These are phyloP conservation scores for Hiodon tergisus DNA, from an alignment of 2,113 vertebrate species.

Conservation along the genomic window DNA sequence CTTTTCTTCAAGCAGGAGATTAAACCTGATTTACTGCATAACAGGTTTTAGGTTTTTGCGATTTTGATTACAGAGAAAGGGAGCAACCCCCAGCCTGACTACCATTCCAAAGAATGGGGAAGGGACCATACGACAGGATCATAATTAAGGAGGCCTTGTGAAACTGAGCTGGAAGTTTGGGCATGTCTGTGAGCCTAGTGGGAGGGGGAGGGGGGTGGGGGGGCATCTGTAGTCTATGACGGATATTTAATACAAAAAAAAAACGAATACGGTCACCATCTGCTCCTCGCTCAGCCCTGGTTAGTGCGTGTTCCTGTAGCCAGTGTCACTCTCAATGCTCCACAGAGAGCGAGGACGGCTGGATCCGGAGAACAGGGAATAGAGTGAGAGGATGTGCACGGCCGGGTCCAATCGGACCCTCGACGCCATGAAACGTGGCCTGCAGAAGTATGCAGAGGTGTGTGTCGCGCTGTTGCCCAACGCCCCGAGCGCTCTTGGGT, in stretches of 20 bases:
- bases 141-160: constrained; percentile 26
- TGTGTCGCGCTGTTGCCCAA: too few species aligned
- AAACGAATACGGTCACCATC: constrained; percentile 75
- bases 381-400: constrained; percentile 17
- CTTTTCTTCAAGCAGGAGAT: constrained; percentile 66
- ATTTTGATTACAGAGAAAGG: constrained; percentile 51
- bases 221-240: constrained; percentile 37
- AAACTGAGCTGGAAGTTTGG: constrained; percentile 21
- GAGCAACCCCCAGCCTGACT: background rate
- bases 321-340: constrained; percentile 39
- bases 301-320: constrained; percentile 33
- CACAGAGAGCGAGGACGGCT: background rate
- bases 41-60: constrained; percentile 56
- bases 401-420: constrained; percentile 16
- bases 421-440: too few species aligned
- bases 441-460: too few species aligned
- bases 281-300: constrained; percentile 52
- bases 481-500: too few species aligned
- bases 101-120: constrained; percentile 12
- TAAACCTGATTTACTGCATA: constrained; percentile 64
- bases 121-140: constrained; percentile 27
- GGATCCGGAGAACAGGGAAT: background rate
- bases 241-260: constrained; percentile 65
- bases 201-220: constrained; percentile 27
- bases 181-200: constrained; percentile 21